A percentile compares a stretch with the other conserved stretches of the same genome.
These are phyloP conservation scores for Onchidella celtica DNA, from an alignment of 2,888 invertebrate genomes.

Conservation along the genomic window DNA sequence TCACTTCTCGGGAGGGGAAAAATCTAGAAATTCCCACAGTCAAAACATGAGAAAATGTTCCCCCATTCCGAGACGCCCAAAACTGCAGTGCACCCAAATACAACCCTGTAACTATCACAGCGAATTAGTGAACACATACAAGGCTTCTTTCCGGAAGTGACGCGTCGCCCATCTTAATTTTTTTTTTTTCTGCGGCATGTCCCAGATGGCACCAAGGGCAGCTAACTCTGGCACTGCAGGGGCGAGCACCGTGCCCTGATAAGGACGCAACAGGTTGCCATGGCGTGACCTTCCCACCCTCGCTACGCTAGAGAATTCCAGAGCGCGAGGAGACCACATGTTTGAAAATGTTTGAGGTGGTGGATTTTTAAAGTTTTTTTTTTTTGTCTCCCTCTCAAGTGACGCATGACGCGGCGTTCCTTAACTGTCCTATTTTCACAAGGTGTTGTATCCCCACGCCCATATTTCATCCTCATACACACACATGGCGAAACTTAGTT, in stretches of 20 bases:
- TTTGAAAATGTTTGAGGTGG: no score
- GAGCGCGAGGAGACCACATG: no score
- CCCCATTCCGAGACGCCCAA: not conserved
- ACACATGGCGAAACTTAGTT: no score
- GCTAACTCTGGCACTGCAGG: not conserved
- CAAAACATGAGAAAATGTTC: not conserved
- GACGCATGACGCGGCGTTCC: no score
- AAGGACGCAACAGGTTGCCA: not conserved
- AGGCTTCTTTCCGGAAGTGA: not conserved
- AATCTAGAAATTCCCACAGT: not conserved
- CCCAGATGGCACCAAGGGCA: not conserved
- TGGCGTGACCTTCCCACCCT: not conserved
- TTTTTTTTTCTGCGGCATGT: not conserved
- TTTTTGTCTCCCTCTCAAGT: no score
- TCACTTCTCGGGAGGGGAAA: no score
- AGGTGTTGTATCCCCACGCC: no score
- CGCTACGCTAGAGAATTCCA: no score
- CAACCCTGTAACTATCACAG: not conserved
- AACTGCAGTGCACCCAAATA: not conserved
- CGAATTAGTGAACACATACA: not conserved
- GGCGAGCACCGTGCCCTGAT: not conserved
- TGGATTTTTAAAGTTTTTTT: no score
- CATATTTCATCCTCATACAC: no score
- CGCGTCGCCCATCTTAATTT: not conserved
- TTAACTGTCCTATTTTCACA: no score